Conservation (phyloP, 2,797 vertebrate genomes). For the Pachyuromys duprasi region DNA sequence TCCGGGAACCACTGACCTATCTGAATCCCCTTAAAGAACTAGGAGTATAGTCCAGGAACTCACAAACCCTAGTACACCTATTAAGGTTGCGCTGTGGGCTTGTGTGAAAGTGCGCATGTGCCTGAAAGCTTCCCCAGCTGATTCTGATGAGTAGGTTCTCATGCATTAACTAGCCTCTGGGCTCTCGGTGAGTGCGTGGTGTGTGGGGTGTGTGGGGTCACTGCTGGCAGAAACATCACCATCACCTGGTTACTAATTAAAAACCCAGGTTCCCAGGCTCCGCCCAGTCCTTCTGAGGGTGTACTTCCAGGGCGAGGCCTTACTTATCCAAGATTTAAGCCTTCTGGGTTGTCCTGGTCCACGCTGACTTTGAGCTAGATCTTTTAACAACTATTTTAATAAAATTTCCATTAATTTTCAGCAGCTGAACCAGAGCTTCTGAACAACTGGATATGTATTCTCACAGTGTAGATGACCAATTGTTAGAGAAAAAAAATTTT, state of each 20-base stretch:
- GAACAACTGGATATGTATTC: not conserved
- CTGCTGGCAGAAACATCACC: not conserved
- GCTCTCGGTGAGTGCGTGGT: not conserved
- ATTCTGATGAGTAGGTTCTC: not conserved
- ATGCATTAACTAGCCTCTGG: not conserved
- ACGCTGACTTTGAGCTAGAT: not conserved
- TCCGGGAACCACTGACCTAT: not conserved
- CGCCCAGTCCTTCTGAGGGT: not conserved
- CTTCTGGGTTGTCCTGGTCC: not conserved
- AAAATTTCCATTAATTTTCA: not conserved
- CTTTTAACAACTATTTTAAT: not conserved
- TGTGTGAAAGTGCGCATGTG: no score
- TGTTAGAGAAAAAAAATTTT: not conserved
- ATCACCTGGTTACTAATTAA: not conserved
- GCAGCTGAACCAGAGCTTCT: not conserved
- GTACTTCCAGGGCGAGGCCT: not conserved
- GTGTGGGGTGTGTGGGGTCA: not conserved
- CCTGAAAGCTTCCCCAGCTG: not conserved
- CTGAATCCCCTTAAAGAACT: not conserved
- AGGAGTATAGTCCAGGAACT: not conserved
- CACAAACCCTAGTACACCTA: no score
- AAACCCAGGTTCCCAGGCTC: not conserved
- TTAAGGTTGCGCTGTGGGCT: not conserved
- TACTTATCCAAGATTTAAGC: no score
- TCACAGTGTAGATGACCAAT: not conserved